phyloP scores from a whole-genome alignment of 2,797 vertebrate genomes.

The Botia almorhae region DNA sequence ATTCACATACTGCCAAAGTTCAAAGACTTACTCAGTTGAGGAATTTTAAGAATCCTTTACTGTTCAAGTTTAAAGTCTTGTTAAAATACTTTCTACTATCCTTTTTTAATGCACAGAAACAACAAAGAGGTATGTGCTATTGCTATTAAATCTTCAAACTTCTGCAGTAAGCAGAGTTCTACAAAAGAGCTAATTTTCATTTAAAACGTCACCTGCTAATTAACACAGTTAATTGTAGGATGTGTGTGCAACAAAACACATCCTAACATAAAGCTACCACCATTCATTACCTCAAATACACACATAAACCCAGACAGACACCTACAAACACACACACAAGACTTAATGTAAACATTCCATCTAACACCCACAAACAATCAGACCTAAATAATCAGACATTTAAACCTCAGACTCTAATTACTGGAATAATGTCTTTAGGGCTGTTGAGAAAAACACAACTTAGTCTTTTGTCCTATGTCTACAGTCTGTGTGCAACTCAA shows the following conservation, averaged over 20 bases:
- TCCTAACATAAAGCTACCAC: constrained; percentile 7
- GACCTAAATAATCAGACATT: constrained; percentile 48
- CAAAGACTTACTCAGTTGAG: background rate
- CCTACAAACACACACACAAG: constrained; percentile 42
- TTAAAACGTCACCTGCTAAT: constrained; percentile 6
- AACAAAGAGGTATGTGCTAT: background rate
- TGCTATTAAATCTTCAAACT: background rate
- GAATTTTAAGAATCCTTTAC: background rate
- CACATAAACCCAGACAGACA: constrained; percentile 17
- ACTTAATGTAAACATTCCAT: constrained; percentile 46
- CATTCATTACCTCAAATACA: constrained; percentile 1
- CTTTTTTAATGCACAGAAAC: background rate
- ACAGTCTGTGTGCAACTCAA: constrained; percentile 6
- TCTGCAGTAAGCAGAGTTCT: background rate
- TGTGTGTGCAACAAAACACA: background rate
- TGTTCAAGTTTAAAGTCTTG: background rate
- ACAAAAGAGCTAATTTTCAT: background rate
- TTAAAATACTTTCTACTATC: background rate
- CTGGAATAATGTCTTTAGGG: constrained; percentile 42
- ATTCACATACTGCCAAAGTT: constrained; percentile 68
- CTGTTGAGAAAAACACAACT: constrained; percentile 25
- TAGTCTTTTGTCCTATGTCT: no score
- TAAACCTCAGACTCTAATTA: constrained; percentile 57
- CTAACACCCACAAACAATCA: constrained; percentile 48
- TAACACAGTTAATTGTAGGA: background rate